Base-by-base conservation (phyloP, 53 echinoderm and acorn worm species). In the Apostichopus leukothele region DNA sequence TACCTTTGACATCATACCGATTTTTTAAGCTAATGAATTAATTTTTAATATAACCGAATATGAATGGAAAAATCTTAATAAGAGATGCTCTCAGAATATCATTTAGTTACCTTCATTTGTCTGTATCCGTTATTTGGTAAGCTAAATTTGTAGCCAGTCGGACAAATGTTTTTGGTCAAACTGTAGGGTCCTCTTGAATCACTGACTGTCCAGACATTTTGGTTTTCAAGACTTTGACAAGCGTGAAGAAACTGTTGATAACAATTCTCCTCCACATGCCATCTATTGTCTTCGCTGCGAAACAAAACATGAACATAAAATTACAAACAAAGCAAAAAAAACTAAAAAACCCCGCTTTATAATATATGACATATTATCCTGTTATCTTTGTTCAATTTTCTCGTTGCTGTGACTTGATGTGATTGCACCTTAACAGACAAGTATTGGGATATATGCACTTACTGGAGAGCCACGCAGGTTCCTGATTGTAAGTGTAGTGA, bases 381-480 rank as follows among this genome's bases (percentile, higher is more conserved):
- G 39, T 39, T 39, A 39, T 39, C 39, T 39, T 39, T 39, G 2
- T 39, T 39, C 3, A 39, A 39, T 39, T 39, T 39, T 39, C 39
- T 39, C 39, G 39, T 39, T 39, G 39, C 39, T 39, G 39, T 39
- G 39, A 39, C 39, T 39, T 39, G 39, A 39, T 3, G 3, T 39
- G 39, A 39, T 39, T 39, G 3, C 39, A 39, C 39, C 39, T 39
- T 39, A 39, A 39, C 3, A 39, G 3, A 39, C 39, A 39, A 3
- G 39, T 39, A 39, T 3, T 39, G 39, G 39, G 39, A 39, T 39
- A 39, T 39, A 39, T 39, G 18, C 0, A 81, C 88, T 59, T 76
- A 93, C 95, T 83, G 88, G 14, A 95, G 52, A 89, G 90, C 78
- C 5, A 95, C 89, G 52, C 95, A 95, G 1, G 93, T 76, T 50